A percentile compares a stretch with the other conserved stretches of the same genome.
phyloP scores from a whole-genome alignment of 2,797 vertebrate genomes.

The Pipistrellus nathusii region DNA sequence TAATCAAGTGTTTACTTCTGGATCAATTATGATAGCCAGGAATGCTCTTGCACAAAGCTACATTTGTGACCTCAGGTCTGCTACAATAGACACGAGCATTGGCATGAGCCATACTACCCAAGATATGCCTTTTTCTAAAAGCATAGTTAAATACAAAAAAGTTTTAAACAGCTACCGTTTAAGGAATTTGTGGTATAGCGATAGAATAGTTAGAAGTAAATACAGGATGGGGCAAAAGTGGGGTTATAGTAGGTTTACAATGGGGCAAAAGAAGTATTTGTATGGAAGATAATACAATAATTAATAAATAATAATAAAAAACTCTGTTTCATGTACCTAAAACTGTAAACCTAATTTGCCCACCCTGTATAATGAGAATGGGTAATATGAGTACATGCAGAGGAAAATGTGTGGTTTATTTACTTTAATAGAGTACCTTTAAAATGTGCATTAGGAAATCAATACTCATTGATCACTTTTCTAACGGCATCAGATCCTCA shows the following conservation, averaged over 20 bases:
- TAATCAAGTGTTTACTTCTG: neutral
- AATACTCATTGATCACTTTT: neutral
- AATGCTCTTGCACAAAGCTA: neutral
- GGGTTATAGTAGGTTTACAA: neutral
- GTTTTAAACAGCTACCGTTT: neutral
- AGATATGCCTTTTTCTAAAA: neutral
- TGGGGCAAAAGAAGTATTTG: neutral
- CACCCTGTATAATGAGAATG: neutral
- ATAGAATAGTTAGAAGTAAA: neutral
- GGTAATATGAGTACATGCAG: neutral
- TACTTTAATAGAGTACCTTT: neutral
- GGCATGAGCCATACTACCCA: fast-evolving
- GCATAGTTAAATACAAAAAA: neutral
- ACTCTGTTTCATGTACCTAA: neutral
- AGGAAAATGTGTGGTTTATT: neutral
- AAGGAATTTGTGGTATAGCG: neutral
- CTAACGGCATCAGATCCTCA: neutral
- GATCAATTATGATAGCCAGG: neutral
- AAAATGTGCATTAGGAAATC: neutral
- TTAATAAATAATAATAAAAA: neutral
- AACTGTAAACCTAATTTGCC: neutral
- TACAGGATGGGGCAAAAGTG: neutral
- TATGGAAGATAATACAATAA: neutral
- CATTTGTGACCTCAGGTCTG: neutral
- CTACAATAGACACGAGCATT: no score